Conservation (phyloP, 1,140 invertebrate genomes). For the Zaprionus taronus region DNA sequence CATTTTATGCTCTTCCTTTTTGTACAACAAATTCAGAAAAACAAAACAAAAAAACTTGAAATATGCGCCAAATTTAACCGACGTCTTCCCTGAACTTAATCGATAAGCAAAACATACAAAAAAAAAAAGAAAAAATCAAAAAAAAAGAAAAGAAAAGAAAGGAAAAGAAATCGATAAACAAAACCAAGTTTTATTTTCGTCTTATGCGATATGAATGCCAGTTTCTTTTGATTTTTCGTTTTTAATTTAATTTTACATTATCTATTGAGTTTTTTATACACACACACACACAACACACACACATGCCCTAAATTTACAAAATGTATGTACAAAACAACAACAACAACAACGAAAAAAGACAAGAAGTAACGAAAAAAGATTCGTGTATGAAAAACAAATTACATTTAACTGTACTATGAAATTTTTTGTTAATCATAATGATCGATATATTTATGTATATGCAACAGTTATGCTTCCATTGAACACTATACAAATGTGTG, state of each 20-base stretch:
- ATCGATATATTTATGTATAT: constrained; percentile 18
- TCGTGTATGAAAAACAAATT: constrained; percentile 24
- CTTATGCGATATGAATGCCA: constrained; percentile 56
- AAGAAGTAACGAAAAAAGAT: constrained; percentile 43
- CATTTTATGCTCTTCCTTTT: constrained; percentile 56
- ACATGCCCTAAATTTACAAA: constrained; percentile 40
- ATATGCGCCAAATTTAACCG: constrained; percentile 29
- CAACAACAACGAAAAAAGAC: constrained; percentile 45
- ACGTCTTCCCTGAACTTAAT: constrained; percentile 56
- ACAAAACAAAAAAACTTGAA: constrained; percentile 14
- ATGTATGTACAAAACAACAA: constrained; percentile 53
- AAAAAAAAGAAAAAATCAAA: neutral
- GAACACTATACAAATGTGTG: constrained; percentile 61
- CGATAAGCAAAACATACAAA: constrained; percentile 26
- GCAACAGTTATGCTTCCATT: constrained; percentile 79
- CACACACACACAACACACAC: constrained; percentile 23
- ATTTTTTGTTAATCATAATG: constrained; percentile 61
- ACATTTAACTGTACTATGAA: constrained; percentile 66
- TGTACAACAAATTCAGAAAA: constrained; percentile 55
- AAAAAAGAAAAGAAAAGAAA: neutral
- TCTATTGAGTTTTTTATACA: constrained; percentile 26
- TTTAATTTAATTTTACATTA: constrained; percentile 46
- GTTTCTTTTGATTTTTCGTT: constrained; percentile 47
- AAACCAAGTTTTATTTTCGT: constrained; percentile 26
- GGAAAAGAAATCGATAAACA: constrained; percentile 13